Base-by-base conservation (phyloP, 2,888 invertebrate genomes). In the Apeira syringaria region DNA sequence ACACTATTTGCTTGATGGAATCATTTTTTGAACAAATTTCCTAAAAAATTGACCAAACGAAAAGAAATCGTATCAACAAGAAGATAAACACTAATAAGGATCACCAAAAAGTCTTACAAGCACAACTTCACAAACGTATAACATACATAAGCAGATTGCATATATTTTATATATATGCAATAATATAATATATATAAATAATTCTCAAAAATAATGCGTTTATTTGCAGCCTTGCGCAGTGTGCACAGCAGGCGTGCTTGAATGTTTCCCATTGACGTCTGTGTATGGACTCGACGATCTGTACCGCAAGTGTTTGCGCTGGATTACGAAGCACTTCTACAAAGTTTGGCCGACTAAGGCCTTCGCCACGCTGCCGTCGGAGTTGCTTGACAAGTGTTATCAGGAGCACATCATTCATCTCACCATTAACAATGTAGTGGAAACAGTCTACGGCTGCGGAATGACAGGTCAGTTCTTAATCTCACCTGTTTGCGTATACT, bases 281-380 rank as follows among this genome's bases (percentile, higher is more conserved):
- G 94, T 95, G 26, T 97, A 96, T 74, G 96, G 96, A 0, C 85
- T 98, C 37, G 96, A 97, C 64, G 97, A 98, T 69, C 89, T 98
- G 11, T 95, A 96, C 74, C 92, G 95, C 51, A 96, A 95, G 76
- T 96, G 96, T 68, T 86, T 97, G 33, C 92, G 94, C 51, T 98
- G 98, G 98, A 94, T 97, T 27, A 96, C 96, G 12, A 94, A 94
- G 51, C 92, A 98, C 76, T 98, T 97, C 77, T 59, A 70, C 4
- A 92, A 95, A 64, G 95, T 98, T 32, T 98, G 98, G 98, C 96
- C 97, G 0, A 96, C 96, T 1, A 94, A 97, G 64, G 94, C 95
- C 2, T 98, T 98, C 80, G 95, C 97, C 0, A 93, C 94, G 28
- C 80, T 98, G 43, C 96, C 97, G 0, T 92, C 94, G 20, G 96